A percentile compares a stretch with the other conserved stretches of the same genome.
These are phyloP conservation scores for Cataglyphis altisquamis DNA, from an alignment of 2,888 invertebrate species.

Conservation along the genomic window DNA sequence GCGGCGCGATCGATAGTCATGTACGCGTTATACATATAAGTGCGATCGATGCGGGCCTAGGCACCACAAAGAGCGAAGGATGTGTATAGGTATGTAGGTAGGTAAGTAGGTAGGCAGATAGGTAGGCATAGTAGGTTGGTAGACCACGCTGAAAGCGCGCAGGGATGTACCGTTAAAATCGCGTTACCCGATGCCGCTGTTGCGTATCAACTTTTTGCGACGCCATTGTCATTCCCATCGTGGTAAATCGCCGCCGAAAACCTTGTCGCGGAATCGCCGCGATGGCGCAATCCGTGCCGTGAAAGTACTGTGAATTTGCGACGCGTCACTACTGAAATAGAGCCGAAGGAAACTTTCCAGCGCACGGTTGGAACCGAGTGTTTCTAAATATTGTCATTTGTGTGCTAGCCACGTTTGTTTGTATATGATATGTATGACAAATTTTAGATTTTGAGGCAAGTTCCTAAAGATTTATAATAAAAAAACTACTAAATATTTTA, in stretches of 20 bases:
- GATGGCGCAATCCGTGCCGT: conserved; percentile 32
- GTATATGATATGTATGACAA: background rate
- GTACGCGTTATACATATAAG: conserved; percentile 76
- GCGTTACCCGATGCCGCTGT: conserved; percentile 66
- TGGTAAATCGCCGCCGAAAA: conserved; percentile 27
- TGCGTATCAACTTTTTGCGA: conserved; percentile 38
- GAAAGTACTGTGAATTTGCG: conserved; percentile 25
- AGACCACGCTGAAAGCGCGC: conserved; percentile 75
- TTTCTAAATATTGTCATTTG: conserved; percentile 1
- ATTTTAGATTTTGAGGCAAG: background rate
- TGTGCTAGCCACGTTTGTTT: background rate
- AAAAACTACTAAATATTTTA: background rate
- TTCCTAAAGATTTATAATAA: background rate
- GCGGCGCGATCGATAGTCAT: conserved; percentile 72
- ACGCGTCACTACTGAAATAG: conserved; percentile 44
- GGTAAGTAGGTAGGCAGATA: conserved; percentile 55
- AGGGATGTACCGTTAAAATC: conserved; percentile 76
- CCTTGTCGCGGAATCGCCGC: conserved; percentile 25
- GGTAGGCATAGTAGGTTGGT: conserved; percentile 72
- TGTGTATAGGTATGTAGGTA: conserved; percentile 73
- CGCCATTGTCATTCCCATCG: conserved; percentile 43
- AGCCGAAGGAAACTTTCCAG: conserved; percentile 48
- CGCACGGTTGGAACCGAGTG: background rate
- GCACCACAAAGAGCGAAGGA: conserved; percentile 69
- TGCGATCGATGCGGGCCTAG: conserved; percentile 75